Evolutionary conservation across 2,113 vertebrate species (phyloP), one percentile per base, ranked within the genome.

Genomic region (Nothoprocta perdicaria): DNA sequence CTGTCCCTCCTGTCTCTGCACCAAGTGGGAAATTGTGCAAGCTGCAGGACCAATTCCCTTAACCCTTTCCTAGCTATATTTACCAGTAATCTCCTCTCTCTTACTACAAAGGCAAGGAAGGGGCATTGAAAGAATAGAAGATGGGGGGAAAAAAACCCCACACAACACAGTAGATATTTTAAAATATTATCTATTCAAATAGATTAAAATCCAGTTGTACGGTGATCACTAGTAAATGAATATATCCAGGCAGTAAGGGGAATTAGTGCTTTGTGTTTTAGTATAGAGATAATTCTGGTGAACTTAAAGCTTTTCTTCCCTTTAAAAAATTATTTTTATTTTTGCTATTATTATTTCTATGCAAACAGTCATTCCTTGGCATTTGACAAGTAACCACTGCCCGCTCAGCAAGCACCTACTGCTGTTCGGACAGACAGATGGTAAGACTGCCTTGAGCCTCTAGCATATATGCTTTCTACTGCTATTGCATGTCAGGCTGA

Each of bases 111-210:
- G 67, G 9, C 29, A 41, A 15, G 5, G 16, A 31, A 41, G 22
- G 27, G 12, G 13, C 21, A 38, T 63, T 84, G n/a, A 35, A 81
- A 89, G 73, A 71, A 53, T 2, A 91, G 52, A 86, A 88, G 81
- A 23, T 7, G 17, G 35, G 18, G 40, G 65, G 67, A 43, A 74
- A 88, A 84, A 62, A 57, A 91, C 52, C 33, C 52, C 33, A 65
- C 3, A 11, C 0, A 7, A 7, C 7, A 23, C 35, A 46, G 5
- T 1, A 8, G 1, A 2, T 3, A 3, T 27, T 87, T 84, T 38
- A 69, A 73, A 84, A 27, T 50, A n/a, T 76, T 66, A 80, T 35
- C 61, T 75, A 48, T 53, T 75, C 13, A 88, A 81, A 63, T 6
- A 73, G 14, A 63, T 81, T 46, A 33, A 84, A 84, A 41, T 41